These are phyloP conservation scores for Pollenia griseotomentosa DNA, from an alignment of 2,888 invertebrate species.

Conservation along the genomic window DNA sequence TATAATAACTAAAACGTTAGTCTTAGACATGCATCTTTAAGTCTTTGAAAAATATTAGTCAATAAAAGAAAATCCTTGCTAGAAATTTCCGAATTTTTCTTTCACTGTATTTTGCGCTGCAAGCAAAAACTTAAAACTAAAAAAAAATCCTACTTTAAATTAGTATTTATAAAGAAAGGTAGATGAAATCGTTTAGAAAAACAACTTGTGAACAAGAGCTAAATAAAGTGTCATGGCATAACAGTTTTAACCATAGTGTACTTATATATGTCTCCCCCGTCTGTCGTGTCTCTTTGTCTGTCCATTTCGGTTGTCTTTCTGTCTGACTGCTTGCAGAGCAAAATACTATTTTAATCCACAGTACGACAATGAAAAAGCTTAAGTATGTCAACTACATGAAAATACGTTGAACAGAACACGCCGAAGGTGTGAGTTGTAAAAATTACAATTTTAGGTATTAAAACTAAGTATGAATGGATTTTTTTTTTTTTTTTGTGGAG, in stretches of 20 bases:
- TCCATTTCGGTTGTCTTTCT: constrained; percentile 36
- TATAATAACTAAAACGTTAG: no score
- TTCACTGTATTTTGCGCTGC: constrained; percentile 15
- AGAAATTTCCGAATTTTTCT: background rate
- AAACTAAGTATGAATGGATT: constrained; percentile 37
- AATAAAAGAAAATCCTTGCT: no score
- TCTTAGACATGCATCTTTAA: no score
- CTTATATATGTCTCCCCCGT: constrained; percentile 17
- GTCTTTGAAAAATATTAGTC: no score
- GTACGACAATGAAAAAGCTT: constrained; percentile 72
- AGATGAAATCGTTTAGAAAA: constrained; percentile 69
- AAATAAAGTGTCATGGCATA: constrained; percentile 70
- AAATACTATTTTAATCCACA: constrained; percentile 74
- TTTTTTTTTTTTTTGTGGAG: background rate
- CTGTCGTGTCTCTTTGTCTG: constrained; percentile 39
- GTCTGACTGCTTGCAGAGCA: constrained; percentile 57
- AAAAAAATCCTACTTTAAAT: background rate
- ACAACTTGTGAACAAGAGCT: constrained; percentile 74
- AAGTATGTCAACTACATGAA: constrained; percentile 72
- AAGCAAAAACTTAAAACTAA: constrained; percentile 12
- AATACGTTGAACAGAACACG: constrained; percentile 52
- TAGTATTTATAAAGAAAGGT: constrained; percentile 30
- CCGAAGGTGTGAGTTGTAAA: constrained; percentile 66
- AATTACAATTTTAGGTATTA: constrained; percentile 66
- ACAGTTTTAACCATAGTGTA: constrained; percentile 50